Evolutionary conservation across 2,113 vertebrate species (phyloP).

Genomic region (Sula dactylatra): DNA sequence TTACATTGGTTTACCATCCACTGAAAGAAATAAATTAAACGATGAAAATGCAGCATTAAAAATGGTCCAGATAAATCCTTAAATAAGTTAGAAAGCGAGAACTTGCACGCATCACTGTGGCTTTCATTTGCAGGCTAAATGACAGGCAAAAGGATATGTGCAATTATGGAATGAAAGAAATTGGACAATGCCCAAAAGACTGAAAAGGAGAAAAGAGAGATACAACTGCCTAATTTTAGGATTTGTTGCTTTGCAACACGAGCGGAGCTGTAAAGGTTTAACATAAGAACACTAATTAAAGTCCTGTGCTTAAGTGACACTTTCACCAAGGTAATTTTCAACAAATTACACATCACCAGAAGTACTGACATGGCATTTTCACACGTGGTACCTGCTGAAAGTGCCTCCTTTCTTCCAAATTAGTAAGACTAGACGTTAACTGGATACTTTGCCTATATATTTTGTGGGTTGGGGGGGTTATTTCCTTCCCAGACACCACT

Average conservation of each 20-base stretch:
- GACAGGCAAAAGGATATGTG: conserved; percentile 7
- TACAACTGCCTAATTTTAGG: conserved; percentile 28
- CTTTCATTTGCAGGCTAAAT: conserved; percentile 8
- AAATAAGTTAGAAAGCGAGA: conserved; percentile 23
- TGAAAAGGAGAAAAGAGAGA: conserved; percentile 26
- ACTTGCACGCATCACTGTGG: not conserved
- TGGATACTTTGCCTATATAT: not conserved
- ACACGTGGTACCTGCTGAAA: not conserved
- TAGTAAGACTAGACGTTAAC: not conserved
- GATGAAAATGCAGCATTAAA: not conserved
- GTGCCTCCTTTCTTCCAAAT: not conserved
- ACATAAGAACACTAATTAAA: conserved; percentile 34
- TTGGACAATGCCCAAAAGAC: conserved; percentile 14
- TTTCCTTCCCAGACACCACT: not conserved
- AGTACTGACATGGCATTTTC: not conserved
- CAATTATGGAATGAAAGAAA: conserved; percentile 49
- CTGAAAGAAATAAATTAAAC: not conserved
- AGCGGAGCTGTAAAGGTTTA: not conserved
- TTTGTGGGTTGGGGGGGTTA: not conserved
- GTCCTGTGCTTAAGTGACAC: not conserved
- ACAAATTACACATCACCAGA: conserved; percentile 11
- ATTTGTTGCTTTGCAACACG: not conserved
- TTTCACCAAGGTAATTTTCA: conserved; percentile 24
- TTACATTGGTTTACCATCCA: not conserved
- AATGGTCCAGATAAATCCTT: not conserved